Percentiles rank a stretch among this genome's conserved stretches.
Conservation (phyloP, 2,113 vertebrate species). For the Erinaceus europaeus region DNA sequence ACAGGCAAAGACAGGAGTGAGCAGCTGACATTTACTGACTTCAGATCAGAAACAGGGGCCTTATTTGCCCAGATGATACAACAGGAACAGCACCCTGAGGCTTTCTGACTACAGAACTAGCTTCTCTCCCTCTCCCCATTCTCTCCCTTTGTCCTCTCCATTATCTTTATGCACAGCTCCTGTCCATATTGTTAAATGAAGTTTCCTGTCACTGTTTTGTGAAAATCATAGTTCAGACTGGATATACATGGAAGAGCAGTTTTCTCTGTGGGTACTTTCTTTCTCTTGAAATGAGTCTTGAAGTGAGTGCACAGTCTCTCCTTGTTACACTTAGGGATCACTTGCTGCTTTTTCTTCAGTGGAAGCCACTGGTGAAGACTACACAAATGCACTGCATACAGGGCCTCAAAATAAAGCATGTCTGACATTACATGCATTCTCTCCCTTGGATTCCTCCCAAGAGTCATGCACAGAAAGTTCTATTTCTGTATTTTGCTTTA, state of each 20-base stretch:
- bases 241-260: not conserved
- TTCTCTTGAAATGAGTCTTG: not conserved
- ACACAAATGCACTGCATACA: not conserved
- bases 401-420: not conserved
- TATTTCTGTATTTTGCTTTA: too few relatives aligned
- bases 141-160: not conserved
- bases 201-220: not conserved
- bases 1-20: too few relatives aligned
- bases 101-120: not conserved
- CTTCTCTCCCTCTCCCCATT: not conserved
- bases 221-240: not conserved
- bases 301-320: not conserved
- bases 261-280: not conserved
- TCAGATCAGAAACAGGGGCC: not conserved
- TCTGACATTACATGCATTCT: accelerated
- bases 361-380: not conserved
- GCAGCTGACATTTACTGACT: not conserved
- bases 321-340: not conserved
- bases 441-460: not conserved
- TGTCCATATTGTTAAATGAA: not conserved
- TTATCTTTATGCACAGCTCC: not conserved
- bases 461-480: too few relatives aligned
- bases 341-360: not conserved
- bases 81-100: not conserved
- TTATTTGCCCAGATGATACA: too few relatives aligned